Evolutionary conservation across 1,140 invertebrate species (phyloP).

Genomic region (Plectrocnemia conspersa): DNA sequence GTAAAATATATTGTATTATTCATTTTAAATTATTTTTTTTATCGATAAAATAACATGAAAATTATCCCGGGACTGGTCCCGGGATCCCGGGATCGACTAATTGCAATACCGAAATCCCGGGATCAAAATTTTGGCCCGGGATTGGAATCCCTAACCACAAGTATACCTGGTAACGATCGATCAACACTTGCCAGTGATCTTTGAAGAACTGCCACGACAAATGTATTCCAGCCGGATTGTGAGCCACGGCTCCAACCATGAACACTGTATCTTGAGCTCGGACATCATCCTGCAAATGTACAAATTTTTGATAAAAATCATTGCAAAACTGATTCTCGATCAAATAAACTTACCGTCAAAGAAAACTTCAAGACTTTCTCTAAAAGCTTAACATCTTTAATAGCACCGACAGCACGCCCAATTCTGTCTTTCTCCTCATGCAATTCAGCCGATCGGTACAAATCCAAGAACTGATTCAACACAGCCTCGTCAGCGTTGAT

Average conservation of each 20-base stretch:
- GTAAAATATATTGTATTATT: too few relatives aligned
- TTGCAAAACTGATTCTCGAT: background rate
- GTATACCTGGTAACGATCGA: constrained; percentile 73
- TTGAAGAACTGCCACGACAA: constrained; percentile 89
- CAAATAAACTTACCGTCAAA: constrained; percentile 64
- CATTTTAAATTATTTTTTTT: too few relatives aligned
- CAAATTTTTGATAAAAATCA: background rate
- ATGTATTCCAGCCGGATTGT: constrained; percentile 71
- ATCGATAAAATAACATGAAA: too few relatives aligned
- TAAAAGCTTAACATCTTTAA: constrained; percentile 66
- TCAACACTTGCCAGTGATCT: constrained; percentile 71
- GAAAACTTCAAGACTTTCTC: constrained; percentile 82
- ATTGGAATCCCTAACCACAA: too few relatives aligned
- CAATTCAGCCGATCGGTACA: constrained; percentile 81
- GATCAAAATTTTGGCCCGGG: too few relatives aligned
- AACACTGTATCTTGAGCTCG: constrained; percentile 86
- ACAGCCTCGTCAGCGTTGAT: constrained; percentile 63
- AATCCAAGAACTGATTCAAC: constrained; percentile 72
- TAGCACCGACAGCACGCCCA: constrained; percentile 71
- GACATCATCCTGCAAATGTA: constrained; percentile 74
- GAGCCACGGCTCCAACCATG: constrained; percentile 78
- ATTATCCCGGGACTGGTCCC: too few relatives aligned
- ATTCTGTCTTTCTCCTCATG: constrained; percentile 93
- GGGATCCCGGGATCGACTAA: too few relatives aligned
- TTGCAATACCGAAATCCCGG: too few relatives aligned